These are phyloP conservation scores for Mythimna impura DNA, from an alignment of 2,888 invertebrate species.

Conservation along the genomic window DNA sequence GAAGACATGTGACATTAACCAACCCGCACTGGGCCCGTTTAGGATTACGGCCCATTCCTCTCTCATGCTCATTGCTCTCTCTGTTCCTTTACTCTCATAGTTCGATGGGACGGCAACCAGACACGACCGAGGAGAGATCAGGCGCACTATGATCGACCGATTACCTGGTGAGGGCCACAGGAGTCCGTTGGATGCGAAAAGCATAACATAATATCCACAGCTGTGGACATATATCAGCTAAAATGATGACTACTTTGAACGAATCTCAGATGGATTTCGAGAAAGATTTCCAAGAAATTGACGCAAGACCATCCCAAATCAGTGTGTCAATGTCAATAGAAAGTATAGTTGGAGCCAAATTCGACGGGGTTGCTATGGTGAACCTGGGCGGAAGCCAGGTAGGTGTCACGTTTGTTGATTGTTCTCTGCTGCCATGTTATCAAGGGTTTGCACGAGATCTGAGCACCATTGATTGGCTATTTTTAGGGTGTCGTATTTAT, in stretches of 20 bases:
- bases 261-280: not conserved
- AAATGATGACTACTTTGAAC: too few relatives aligned
- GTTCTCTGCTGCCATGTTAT: slow-evolving; percentile 13
- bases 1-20: too few relatives aligned
- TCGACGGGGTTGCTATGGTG: slow-evolving; percentile 24
- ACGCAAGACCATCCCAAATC: slow-evolving; percentile 19
- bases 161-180: not conserved
- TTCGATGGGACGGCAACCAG: too few relatives aligned
- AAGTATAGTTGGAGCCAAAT: slow-evolving; percentile 37
- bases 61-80: too few relatives aligned
- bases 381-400: slow-evolving; percentile 37
- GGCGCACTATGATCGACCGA: too few relatives aligned
- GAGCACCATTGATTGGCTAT: slow-evolving; percentile 29
- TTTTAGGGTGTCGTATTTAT: not conserved
- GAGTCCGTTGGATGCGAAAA: too few relatives aligned
- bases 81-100: too few relatives aligned
- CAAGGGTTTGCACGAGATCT: slow-evolving; percentile 7
- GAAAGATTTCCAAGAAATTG: slow-evolving; percentile 19
- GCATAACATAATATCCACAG: too few relatives aligned
- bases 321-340: slow-evolving; percentile 27
- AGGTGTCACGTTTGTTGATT: slow-evolving; percentile 21
- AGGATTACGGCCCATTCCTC: too few relatives aligned
- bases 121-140: too few relatives aligned
- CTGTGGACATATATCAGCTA: too few relatives aligned
- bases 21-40: too few relatives aligned